Conservation (phyloP, 2,888 invertebrate species). For the Embidobia sp. region DNA sequence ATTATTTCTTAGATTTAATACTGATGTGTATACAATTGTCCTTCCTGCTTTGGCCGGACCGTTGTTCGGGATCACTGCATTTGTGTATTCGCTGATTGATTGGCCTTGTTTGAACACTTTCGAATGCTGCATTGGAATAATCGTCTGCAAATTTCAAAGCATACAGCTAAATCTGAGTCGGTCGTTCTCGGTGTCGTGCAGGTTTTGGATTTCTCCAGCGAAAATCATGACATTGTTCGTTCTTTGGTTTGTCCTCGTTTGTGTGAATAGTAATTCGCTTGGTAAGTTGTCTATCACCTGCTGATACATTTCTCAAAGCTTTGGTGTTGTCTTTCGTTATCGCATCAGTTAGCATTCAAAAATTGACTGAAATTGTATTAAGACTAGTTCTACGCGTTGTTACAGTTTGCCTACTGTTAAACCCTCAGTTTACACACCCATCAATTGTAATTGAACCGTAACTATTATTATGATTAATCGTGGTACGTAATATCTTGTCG, state of each 20-base stretch:
- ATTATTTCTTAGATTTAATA: constrained; percentile 77
- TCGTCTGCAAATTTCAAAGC: constrained; percentile 26
- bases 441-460: neutral
- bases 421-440: constrained; percentile 6
- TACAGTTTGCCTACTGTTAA: constrained; percentile 34
- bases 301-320: constrained; percentile 52
- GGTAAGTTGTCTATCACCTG: constrained; percentile 9
- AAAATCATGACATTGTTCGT: constrained; percentile 16
- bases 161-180: constrained; percentile 22
- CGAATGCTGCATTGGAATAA: constrained; percentile 43
- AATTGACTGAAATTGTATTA: constrained; percentile 77
- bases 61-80: constrained; percentile 36
- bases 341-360: constrained; percentile 73
- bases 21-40: constrained; percentile 75
- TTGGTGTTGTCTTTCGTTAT: constrained; percentile 71
- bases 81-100: constrained; percentile 40
- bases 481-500: constrained; percentile 6
- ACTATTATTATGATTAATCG: constrained; percentile 1
- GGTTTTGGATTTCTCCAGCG: constrained; percentile 25
- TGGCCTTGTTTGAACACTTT: constrained; percentile 55
- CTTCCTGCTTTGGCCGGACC: constrained; percentile 58
- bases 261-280: no score
- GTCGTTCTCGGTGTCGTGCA: constrained; percentile 22
- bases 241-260: constrained; percentile 9
- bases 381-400: constrained; percentile 37